These are phyloP conservation scores for Clarias laeviceps DNA, from an alignment of 2,797 vertebrate genomes.

Conservation along the genomic window DNA sequence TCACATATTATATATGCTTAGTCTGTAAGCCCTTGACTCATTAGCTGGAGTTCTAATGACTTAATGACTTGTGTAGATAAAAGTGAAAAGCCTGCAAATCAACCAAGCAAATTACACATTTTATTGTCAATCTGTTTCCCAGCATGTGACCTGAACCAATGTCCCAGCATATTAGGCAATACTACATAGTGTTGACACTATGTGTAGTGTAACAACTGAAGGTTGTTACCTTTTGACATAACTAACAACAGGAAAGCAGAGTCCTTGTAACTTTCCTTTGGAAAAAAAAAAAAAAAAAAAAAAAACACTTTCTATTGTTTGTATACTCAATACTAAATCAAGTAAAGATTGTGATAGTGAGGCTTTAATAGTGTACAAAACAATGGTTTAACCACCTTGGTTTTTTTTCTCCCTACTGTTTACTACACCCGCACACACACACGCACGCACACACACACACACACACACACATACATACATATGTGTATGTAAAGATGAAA, in stretches of 20 bases:
- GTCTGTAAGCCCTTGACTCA: background rate
- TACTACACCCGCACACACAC: background rate
- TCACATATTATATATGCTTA: background rate
- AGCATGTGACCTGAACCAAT: background rate
- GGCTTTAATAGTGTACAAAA: background rate
- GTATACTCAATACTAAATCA: background rate
- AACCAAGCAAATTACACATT: background rate
- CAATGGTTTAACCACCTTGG: background rate
- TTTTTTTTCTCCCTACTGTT: background rate
- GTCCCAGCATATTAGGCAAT: background rate
- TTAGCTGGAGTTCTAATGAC: background rate
- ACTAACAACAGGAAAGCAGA: background rate
- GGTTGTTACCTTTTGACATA: background rate
- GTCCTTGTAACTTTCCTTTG: background rate
- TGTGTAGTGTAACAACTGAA: too few species aligned
- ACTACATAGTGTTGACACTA: conserved; percentile 8
- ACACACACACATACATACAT: background rate
- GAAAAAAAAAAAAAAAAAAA: background rate
- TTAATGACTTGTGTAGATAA: background rate
- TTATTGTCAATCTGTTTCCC: background rate
- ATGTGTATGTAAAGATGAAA: background rate
- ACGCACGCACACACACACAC: background rate
- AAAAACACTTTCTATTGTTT: background rate
- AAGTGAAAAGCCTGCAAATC: background rate
- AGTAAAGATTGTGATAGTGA: background rate